Conservation (phyloP, 2,888 invertebrate genomes). For the Cephus pulcher region DNA sequence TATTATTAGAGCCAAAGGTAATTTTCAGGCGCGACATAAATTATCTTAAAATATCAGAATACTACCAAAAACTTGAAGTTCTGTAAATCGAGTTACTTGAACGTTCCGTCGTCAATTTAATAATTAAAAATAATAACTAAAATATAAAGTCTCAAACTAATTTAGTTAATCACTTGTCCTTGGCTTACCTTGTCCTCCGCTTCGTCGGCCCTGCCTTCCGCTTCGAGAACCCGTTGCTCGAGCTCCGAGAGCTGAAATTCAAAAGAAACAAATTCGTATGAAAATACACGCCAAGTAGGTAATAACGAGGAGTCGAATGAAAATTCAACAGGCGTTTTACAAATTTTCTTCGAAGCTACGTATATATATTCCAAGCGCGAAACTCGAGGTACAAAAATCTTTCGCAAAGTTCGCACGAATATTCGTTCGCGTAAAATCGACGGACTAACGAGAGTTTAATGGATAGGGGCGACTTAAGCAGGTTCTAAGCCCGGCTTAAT, state of each 20-base stretch:
- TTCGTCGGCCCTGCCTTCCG: slow-evolving; percentile 91
- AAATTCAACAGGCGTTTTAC: slow-evolving; percentile 8
- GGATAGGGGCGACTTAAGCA: slow-evolving; percentile 28
- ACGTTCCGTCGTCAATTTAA: not conserved
- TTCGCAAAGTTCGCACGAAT: not conserved
- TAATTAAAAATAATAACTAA: not conserved
- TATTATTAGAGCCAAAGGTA: not conserved
- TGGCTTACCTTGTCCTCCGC: slow-evolving; percentile 91
- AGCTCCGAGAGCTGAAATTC: slow-evolving; percentile 90
- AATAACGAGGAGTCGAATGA: slow-evolving; percentile 11
- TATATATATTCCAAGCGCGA: not conserved
- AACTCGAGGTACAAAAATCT: not conserved
- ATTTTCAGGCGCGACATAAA: not conserved
- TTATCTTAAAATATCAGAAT: not conserved
- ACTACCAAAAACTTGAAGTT: not conserved
- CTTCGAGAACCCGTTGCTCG: slow-evolving; percentile 92
- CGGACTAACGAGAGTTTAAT: slow-evolving; percentile 40
- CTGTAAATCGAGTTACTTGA: not conserved
- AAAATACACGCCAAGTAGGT: not conserved
- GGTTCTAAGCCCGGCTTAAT: slow-evolving; percentile 26
- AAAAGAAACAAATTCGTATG: slow-evolving; percentile 44
- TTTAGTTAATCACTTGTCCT: not conserved
- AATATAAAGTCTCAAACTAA: not conserved
- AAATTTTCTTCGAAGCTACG: not conserved
- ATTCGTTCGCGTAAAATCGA: not conserved